These are phyloP conservation scores for Anadara kagoshimensis DNA, from an alignment of 1,140 invertebrate species.

Conservation along the genomic window DNA sequence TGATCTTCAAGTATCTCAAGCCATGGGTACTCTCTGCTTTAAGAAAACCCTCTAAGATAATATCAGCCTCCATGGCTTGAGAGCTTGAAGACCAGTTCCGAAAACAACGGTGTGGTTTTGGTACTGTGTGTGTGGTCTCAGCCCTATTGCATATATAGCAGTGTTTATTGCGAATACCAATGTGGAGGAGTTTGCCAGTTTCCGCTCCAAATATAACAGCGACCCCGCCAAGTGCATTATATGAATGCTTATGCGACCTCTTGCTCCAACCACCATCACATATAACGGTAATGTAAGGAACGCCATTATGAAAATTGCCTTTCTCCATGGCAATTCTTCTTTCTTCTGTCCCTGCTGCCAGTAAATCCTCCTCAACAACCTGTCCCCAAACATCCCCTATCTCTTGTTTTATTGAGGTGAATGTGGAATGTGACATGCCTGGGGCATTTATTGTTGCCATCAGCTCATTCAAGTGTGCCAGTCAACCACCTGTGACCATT, in stretches of 20 bases:
- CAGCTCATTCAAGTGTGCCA: conserved; percentile 21
- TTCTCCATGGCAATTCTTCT: conserved; percentile 6
- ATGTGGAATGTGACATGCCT: not conserved
- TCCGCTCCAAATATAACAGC: conserved; percentile 66
- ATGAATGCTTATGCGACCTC: conserved; percentile 10
- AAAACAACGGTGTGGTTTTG: conserved; percentile 33
- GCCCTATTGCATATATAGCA: conserved; percentile 52
- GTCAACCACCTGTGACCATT: conserved; percentile 17
- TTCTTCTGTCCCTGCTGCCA: conserved; percentile 18
- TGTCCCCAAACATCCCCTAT: not conserved
- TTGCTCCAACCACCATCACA: conserved; percentile 41
- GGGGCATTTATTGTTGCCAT: conserved; percentile 7
- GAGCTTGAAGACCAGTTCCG: conserved; percentile 67
- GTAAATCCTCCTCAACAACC: not conserved
- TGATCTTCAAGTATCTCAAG: conserved; percentile 67
- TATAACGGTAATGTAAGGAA: conserved; percentile 31
- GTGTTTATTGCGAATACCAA: conserved; percentile 70
- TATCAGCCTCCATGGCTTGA: conserved; percentile 73
- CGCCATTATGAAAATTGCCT: conserved; percentile 36
- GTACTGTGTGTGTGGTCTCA: not conserved
- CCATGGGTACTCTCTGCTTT: conserved; percentile 65
- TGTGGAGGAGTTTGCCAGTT: conserved; percentile 69
- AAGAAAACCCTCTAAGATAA: conserved; percentile 71
- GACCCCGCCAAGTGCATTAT: conserved; percentile 36
- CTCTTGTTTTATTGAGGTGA: conserved; percentile 6